Conservation (phyloP, 1,140 invertebrate genomes). For the Drosophila yakuba region DNA sequence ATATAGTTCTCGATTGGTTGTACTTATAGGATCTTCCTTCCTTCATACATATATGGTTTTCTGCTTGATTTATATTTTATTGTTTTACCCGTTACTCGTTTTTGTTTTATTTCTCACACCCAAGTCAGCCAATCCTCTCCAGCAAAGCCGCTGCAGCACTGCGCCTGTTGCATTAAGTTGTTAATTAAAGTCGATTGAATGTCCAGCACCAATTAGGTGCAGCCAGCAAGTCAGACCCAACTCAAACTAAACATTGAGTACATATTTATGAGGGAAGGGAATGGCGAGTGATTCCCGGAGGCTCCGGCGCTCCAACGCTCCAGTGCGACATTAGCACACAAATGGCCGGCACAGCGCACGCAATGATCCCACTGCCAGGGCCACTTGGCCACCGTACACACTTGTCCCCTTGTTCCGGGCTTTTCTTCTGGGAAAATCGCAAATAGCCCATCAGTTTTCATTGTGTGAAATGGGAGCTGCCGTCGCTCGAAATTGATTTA, state of each 20-base stretch:
- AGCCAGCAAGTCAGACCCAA: background rate
- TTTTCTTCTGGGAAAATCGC: conserved; percentile 73
- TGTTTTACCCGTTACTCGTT: no score
- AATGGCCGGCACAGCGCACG: conserved; percentile 63
- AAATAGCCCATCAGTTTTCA: conserved; percentile 76
- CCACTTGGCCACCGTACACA: conserved; percentile 1
- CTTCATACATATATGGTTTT: no score
- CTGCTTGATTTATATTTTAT: no score
- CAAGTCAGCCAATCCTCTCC: no score
- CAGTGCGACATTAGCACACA: conserved; percentile 63
- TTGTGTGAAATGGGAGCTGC: conserved; percentile 62
- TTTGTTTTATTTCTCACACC: no score
- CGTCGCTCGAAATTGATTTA: conserved; percentile 77
- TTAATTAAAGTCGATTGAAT: conserved; percentile 46
- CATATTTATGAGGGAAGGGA: conserved; percentile 58
- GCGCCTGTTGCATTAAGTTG: background rate
- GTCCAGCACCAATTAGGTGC: conserved; percentile 23
- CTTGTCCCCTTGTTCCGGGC: background rate
- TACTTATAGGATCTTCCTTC: no score
- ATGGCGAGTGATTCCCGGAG: background rate
- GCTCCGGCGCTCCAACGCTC: background rate
- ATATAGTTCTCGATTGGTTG: no score
- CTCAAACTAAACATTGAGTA: conserved; percentile 26
- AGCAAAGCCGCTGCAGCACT: no score
- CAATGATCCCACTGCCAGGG: conserved; percentile 35